Conservation (phyloP, 2,113 vertebrate species). For the Plotosus lineatus region DNA sequence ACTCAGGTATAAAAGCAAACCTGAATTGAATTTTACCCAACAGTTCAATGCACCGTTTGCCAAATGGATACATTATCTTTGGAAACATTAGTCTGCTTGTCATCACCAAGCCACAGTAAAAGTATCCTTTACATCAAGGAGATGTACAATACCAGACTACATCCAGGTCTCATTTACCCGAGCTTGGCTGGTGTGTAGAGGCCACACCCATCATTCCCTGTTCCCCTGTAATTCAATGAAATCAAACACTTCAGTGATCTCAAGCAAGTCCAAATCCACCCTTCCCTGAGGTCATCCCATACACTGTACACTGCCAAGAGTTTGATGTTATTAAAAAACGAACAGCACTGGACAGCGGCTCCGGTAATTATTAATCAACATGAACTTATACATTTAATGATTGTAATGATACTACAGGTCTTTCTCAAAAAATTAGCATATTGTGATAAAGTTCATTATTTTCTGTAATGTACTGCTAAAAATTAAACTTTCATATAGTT, state of each 20-base stretch:
- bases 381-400: too few species aligned
- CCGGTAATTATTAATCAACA: too few species aligned
- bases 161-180: background rate
- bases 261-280: background rate
- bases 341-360: background rate
- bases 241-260: slow-evolving; percentile 27
- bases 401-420: too few species aligned
- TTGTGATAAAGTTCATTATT: too few species aligned
- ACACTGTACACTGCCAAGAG: background rate
- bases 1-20: background rate
- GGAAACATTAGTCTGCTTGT: background rate
- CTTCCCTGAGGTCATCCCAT: slow-evolving; percentile 16
- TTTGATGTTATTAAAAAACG: slow-evolving; percentile 33
- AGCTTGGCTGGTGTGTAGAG: background rate
- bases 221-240: slow-evolving; percentile 38
- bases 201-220: slow-evolving; percentile 8
- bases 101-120: background rate
- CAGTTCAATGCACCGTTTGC: background rate
- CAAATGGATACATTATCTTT: background rate
- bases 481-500: too few species aligned
- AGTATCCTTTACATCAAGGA: background rate
- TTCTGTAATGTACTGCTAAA: too few species aligned
- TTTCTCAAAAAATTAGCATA: too few species aligned
- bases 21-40: background rate
- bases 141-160: background rate